Percentiles rank a stretch among this genome's conserved stretches.
These are phyloP conservation scores for Acronicta psi DNA, from an alignment of 2,888 invertebrate genomes.

Conservation along the genomic window DNA sequence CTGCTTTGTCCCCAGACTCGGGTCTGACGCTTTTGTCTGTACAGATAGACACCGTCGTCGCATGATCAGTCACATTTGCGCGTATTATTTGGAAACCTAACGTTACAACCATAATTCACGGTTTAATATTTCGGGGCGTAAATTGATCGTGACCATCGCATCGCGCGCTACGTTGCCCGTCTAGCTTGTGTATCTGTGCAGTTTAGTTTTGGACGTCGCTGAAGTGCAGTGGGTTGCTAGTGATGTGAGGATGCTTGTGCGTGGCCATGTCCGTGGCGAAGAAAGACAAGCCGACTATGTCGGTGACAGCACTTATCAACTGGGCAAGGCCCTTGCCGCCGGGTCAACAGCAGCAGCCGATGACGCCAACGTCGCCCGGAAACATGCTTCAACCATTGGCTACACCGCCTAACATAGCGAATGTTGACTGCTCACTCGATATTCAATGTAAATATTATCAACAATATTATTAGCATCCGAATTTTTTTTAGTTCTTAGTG, in stretches of 20 bases:
- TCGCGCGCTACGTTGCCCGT: slow-evolving; percentile 56
- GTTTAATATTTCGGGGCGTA: slow-evolving; percentile 60
- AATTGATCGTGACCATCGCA: slow-evolving; percentile 67
- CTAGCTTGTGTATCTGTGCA: slow-evolving; percentile 65
- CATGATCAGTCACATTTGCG: slow-evolving; percentile 62
- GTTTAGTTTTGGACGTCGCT: slow-evolving; percentile 59
- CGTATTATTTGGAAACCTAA: slow-evolving; percentile 65
- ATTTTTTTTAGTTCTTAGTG: slow-evolving; percentile 9
- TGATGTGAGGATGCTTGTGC: slow-evolving; percentile 86
- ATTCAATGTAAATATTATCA: slow-evolving; percentile 83
- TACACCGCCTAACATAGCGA: slow-evolving; percentile 73
- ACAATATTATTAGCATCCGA: slow-evolving; percentile 13
- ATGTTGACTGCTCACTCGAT: slow-evolving; percentile 82
- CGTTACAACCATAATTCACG: slow-evolving; percentile 63
- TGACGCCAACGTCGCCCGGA: slow-evolving; percentile 67
- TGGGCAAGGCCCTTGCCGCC: slow-evolving; percentile 89
- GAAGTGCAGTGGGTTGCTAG: slow-evolving; percentile 76
- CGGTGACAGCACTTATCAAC: slow-evolving; percentile 94
- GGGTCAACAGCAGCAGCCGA: slow-evolving; percentile 75
- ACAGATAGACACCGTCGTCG: slow-evolving; percentile 54
- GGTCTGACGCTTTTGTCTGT: slow-evolving; percentile 70
- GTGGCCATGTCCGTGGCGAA: slow-evolving; percentile 91
- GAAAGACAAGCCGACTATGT: slow-evolving; percentile 96
- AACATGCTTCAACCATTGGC: slow-evolving; percentile 60
- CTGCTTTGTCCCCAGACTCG: slow-evolving; percentile 75